A percentile compares a stretch with the other conserved stretches of the same genome.
Evolutionary conservation across 2,113 vertebrate genomes (phyloP).

Genomic region (Forbesichthys agassizii): DNA sequence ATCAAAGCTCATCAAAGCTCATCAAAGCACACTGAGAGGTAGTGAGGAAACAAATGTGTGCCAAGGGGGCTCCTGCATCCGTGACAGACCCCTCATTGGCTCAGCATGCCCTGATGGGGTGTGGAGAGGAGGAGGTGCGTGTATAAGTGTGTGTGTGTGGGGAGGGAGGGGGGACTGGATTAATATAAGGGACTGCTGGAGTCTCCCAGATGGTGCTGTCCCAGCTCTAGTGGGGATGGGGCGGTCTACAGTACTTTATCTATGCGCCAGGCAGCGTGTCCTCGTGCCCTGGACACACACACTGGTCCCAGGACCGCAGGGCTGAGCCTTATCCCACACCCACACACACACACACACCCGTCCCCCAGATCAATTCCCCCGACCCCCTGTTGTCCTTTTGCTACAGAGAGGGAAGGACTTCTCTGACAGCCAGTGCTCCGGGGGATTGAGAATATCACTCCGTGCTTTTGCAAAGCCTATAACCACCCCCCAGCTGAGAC

Average conservation of each 20-base stretch:
- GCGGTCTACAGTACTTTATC: slow-evolving; percentile 66
- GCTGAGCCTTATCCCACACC: slow-evolving; percentile 45
- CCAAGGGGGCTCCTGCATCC: slow-evolving; percentile 58
- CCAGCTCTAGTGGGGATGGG: slow-evolving; percentile 46
- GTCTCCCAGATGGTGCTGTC: slow-evolving; percentile 65
- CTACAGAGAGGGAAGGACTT: slow-evolving; percentile 40
- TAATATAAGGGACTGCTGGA: slow-evolving; percentile 54
- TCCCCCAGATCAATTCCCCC: background rate
- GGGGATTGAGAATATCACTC: slow-evolving; percentile 36
- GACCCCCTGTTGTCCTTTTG: background rate
- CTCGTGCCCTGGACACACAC: slow-evolving; percentile 48
- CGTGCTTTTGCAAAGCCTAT: slow-evolving; percentile 38
- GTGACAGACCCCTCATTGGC: slow-evolving; percentile 35
- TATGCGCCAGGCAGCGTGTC: slow-evolving; percentile 49
- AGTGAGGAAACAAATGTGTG: slow-evolving; percentile 52
- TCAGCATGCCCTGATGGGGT: slow-evolving; percentile 38
- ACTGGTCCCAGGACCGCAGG: slow-evolving; percentile 37
- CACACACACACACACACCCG: slow-evolving; percentile 10
- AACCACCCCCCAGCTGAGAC: slow-evolving; percentile 16
- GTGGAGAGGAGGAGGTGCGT: background rate
- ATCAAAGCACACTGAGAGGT: slow-evolving; percentile 16
- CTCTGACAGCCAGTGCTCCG: slow-evolving; percentile 33
- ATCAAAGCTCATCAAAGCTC: background rate
- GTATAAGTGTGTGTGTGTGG: slow-evolving; percentile 26
- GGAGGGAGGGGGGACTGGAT: slow-evolving; percentile 16